phyloP scores from a whole-genome alignment of 2,113 vertebrate species.

The Rhinichthys klamathensis region DNA sequence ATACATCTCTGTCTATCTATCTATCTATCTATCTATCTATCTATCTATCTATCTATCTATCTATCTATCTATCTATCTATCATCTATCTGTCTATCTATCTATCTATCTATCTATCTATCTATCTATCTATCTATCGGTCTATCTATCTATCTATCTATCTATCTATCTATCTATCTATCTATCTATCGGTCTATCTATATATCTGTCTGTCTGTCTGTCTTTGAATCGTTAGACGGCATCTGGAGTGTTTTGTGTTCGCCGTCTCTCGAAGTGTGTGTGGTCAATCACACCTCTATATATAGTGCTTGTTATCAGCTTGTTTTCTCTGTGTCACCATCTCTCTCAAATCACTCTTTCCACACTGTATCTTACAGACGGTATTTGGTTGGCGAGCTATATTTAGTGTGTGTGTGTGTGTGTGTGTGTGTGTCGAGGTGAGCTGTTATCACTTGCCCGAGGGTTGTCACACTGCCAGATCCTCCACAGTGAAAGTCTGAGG shows the following conservation, averaged over 20 bases:
- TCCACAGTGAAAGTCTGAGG: background rate
- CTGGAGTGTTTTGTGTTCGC: too few species aligned
- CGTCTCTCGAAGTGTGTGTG: background rate
- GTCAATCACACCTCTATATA: constrained; percentile 54
- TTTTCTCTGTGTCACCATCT: background rate
- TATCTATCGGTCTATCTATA: too few species aligned
- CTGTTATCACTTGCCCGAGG: constrained; percentile 12
- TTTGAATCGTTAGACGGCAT: background rate
- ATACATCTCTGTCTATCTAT: background rate
- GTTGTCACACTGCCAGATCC: background rate
- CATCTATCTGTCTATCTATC: too few species aligned
- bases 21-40: too few species aligned
- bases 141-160: too few species aligned
- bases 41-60: too few species aligned
- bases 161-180: too few species aligned
- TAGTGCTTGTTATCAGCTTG: constrained; percentile 49
- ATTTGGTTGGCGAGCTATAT: background rate
- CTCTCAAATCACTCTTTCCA: constrained; percentile 4
- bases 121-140: too few species aligned
- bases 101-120: too few species aligned
- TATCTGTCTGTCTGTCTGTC: too few species aligned
- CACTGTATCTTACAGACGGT: background rate
- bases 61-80: too few species aligned
- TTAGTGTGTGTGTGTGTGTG: constrained; percentile 15
- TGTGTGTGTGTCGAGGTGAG: background rate